A percentile compares a stretch with the other conserved stretches of the same genome.
phyloP scores from a whole-genome alignment of 2,113 vertebrate genomes.

The Saccopteryx leptura region DNA sequence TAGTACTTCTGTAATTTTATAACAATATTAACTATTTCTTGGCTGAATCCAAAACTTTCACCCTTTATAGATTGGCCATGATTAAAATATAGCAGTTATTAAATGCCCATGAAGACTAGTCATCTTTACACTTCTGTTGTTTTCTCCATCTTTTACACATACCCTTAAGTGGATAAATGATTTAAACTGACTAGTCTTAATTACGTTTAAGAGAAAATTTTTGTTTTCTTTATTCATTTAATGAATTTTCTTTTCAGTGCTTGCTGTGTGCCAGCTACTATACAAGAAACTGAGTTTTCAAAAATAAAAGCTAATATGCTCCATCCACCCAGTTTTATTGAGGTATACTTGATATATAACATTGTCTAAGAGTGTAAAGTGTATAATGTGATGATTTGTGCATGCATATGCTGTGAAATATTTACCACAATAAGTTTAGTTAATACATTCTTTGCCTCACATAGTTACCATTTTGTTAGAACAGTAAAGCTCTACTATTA shows the following conservation, averaged over 20 bases:
- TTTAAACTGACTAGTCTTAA: constrained; percentile 45
- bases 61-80: background rate
- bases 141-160: background rate
- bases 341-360: background rate
- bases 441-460: background rate
- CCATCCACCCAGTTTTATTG: background rate
- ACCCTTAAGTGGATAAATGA: constrained; percentile 21
- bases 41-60: background rate
- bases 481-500: background rate
- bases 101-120: background rate
- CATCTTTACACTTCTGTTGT: background rate
- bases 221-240: constrained; percentile 1
- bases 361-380: background rate
- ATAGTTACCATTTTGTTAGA: background rate
- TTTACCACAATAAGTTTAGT: background rate
- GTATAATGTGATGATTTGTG: background rate
- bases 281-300: background rate
- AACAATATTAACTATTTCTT: constrained; percentile 2
- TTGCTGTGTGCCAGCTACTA: constrained; percentile 13
- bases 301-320: background rate
- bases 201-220: background rate
- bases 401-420: background rate
- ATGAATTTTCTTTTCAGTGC: background rate
- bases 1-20: background rate
- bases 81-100: background rate